phyloP scores from a whole-genome alignment of 2,888 invertebrate genomes.

The Hermaeophaga mercurialis region DNA sequence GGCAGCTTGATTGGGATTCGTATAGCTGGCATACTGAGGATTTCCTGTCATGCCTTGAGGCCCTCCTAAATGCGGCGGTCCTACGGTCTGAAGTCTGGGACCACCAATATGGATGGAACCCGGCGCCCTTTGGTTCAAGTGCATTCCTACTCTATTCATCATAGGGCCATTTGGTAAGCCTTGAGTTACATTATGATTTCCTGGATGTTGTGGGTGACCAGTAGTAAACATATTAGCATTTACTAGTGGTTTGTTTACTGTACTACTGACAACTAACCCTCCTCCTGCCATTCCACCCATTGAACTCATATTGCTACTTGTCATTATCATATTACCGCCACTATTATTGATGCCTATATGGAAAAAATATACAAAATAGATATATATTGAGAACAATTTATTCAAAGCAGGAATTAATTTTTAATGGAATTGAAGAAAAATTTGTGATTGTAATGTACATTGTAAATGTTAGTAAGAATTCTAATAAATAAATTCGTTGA shows the following conservation, averaged over 20 bases:
- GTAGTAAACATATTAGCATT: slow-evolving; percentile 67
- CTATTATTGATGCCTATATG: slow-evolving; percentile 71
- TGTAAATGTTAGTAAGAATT: too few species aligned
- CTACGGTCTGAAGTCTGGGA: slow-evolving; percentile 66
- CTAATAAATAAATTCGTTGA: too few species aligned
- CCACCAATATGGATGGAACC: slow-evolving; percentile 62
- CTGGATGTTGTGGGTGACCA: slow-evolving; percentile 53
- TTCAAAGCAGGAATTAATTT: too few species aligned
- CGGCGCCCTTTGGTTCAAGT: slow-evolving; percentile 58
- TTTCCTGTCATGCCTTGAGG: slow-evolving; percentile 62
- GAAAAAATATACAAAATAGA: not conserved
- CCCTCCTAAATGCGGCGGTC: slow-evolving; percentile 59
- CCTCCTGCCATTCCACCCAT: slow-evolving; percentile 75
- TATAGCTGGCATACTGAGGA: slow-evolving; percentile 56
- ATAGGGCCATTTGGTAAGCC: slow-evolving; percentile 81
- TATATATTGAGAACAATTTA: too few species aligned
- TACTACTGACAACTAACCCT: slow-evolving; percentile 73
- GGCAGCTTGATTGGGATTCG: slow-evolving; percentile 62
- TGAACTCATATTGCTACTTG: slow-evolving; percentile 72
- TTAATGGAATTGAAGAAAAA: too few species aligned
- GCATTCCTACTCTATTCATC: slow-evolving; percentile 60
- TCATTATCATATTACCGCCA: slow-evolving; percentile 77
- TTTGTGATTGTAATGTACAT: too few species aligned
- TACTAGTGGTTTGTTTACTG: slow-evolving; percentile 73
- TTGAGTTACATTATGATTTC: slow-evolving; percentile 58